Evolutionary conservation across 2,888 invertebrate genomes (phyloP).

Genomic region (Octodonta nipae): DNA sequence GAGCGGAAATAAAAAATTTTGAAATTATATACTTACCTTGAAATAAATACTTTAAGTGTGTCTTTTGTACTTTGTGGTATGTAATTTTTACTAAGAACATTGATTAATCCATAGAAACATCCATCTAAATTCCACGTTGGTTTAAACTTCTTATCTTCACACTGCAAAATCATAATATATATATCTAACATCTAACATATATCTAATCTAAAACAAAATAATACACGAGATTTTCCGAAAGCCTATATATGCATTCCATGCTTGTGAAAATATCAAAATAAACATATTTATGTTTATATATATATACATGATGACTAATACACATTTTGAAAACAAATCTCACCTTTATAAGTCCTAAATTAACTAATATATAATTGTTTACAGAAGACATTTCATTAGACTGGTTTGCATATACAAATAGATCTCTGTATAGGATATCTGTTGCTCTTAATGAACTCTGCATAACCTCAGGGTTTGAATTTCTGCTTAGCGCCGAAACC

Average conservation of each 20-base stretch:
- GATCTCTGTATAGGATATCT: constrained; percentile 39
- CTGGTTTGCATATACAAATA: constrained; percentile 41
- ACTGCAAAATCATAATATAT: constrained; percentile 34
- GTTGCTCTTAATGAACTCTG: constrained; percentile 33
- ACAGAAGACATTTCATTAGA: constrained; percentile 40
- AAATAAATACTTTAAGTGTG: constrained; percentile 40
- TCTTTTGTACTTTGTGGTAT: constrained; percentile 40
- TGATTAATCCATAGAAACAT: constrained; percentile 45
- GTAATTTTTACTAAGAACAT: constrained; percentile 39
- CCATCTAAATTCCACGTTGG: constrained; percentile 50
- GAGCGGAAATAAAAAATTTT: too few relatives aligned
- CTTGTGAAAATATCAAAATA: too few relatives aligned
- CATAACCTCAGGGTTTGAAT: constrained; percentile 38
- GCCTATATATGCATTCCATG: too few relatives aligned
- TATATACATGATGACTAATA: too few relatives aligned
- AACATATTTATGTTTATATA: too few relatives aligned
- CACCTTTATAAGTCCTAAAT: constrained; percentile 61
- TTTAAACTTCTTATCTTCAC: constrained; percentile 52
- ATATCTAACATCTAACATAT: too few relatives aligned
- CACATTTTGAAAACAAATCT: too few relatives aligned
- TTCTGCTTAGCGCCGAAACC: constrained; percentile 43
- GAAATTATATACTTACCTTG: constrained; percentile 34
- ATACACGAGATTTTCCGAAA: too few relatives aligned
- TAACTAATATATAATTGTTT: constrained; percentile 51
- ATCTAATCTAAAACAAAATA: too few relatives aligned